Base-by-base conservation (phyloP, 1,140 invertebrate species). In the Melitaea cinxia region DNA sequence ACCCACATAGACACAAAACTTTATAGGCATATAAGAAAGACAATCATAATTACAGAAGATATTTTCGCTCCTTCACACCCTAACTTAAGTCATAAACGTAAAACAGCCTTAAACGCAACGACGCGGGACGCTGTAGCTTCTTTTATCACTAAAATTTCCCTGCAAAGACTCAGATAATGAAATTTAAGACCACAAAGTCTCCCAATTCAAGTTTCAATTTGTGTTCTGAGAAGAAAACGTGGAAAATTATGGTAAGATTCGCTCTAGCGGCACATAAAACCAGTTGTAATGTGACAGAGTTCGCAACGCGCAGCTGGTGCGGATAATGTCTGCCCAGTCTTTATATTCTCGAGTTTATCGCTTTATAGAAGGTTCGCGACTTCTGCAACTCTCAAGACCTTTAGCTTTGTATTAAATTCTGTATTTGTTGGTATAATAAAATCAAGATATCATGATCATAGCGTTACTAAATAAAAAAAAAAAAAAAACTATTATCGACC, bases 141-240 rank as follows among this genome's bases (percentile, higher is more conserved):
- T 60, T 60, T 60, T 60, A 50, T 60, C 28, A 49, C 45, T 23
- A 2, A 50, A 50, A 60, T 60, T 60, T 60, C 57, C 6, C 17
- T 60, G 26, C 30, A 30, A 52, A 52, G 28, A 60, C 45, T 50
- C 47, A 60, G 21, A 50, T 60, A 49, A 60, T 60, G 57, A 60
- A 60, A 60, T 50, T 23, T 50, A 60, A 50, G 45, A 49, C 47
- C 28, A 26, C 57, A 37, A 58, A 58, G 42, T 58, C 56, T 47
- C 49, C 33, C 33, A 61, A 61, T 53, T 61, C 50, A 61, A 52
- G 50, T 53, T 61, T 61, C 50, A 53, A 61, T 53, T 61, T 53
- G 59, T 61, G 56, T 58, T 58, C 33, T 61, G 9, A 53, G 23
- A 61, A 61, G 59, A 53, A 61, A 61, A 61, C 23, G 59, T 61